phyloP scores from a whole-genome alignment of 1,140 invertebrate species.

The Riptortus pedestris region DNA sequence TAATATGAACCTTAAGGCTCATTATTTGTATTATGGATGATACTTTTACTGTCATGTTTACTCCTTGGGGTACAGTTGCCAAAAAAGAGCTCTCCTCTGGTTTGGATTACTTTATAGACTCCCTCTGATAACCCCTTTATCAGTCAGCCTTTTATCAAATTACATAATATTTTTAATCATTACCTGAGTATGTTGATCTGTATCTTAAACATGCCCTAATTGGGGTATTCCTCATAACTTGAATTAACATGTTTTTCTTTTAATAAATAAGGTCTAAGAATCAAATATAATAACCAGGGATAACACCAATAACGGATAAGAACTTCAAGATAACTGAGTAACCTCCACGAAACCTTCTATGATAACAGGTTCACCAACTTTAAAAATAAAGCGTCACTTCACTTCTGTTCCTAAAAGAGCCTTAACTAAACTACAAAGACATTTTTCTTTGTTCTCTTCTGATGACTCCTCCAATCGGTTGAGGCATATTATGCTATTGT shows the following conservation, averaged over 20 bases:
- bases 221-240: not conserved
- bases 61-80: not conserved
- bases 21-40: not conserved
- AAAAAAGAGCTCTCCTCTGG: constrained; percentile 11
- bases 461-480: too few relatives aligned
- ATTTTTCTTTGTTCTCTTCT: too few relatives aligned
- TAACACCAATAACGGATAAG: too few relatives aligned
- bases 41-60: not conserved
- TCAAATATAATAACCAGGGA: too few relatives aligned
- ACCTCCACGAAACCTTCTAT: too few relatives aligned
- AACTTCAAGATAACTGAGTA: too few relatives aligned
- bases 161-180: constrained; percentile 6
- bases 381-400: too few relatives aligned
- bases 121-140: constrained; percentile 13
- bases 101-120: not conserved
- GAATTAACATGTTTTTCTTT: not conserved
- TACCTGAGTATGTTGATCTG: constrained; percentile 10
- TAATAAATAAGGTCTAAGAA: too few relatives aligned
- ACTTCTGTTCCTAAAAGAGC: too few relatives aligned
- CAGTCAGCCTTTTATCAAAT: constrained; percentile 1
- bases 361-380: too few relatives aligned
- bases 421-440: too few relatives aligned
- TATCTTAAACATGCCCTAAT: constrained; percentile 1
- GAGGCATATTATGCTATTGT: too few relatives aligned
- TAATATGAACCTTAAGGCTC: not conserved